A percentile compares a stretch with the other conserved stretches of the same genome.
phyloP scores from a whole-genome alignment of 2,888 invertebrate genomes.

The Eucera pruinosa region DNA sequence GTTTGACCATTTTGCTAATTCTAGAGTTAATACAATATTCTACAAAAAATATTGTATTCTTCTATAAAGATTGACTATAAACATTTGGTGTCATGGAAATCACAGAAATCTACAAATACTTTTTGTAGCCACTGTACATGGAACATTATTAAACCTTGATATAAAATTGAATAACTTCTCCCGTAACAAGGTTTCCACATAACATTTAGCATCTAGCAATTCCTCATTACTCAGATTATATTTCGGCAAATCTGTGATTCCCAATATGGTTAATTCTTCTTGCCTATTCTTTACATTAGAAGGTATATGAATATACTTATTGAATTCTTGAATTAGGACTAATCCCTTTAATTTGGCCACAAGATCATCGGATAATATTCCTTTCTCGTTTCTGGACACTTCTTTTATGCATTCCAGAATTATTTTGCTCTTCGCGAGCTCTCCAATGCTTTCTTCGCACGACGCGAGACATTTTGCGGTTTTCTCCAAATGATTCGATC shows the following conservation, averaged over 20 bases:
- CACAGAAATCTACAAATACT: too few species aligned
- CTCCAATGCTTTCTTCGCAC: slow-evolving; percentile 72
- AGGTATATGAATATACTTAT: slow-evolving; percentile 75
- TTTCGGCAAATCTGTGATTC: slow-evolving; percentile 75
- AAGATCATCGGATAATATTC: slow-evolving; percentile 53
- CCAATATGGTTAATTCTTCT: slow-evolving; percentile 73
- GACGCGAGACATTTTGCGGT: slow-evolving; percentile 59
- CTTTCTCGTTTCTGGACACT: slow-evolving; percentile 54
- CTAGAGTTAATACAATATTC: too few species aligned
- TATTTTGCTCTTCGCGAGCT: slow-evolving; percentile 71
- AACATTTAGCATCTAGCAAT: slow-evolving; percentile 75
- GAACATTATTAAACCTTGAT: slow-evolving; percentile 63
- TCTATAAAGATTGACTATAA: too few species aligned
- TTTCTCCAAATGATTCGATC: slow-evolving; percentile 56
- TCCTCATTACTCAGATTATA: slow-evolving; percentile 80
- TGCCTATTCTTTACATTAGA: slow-evolving; percentile 61
- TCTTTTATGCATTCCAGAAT: slow-evolving; percentile 74
- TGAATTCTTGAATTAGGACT: slow-evolving; percentile 68
- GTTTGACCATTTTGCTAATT: too few species aligned
- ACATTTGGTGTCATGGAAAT: too few species aligned
- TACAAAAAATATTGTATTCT: too few species aligned
- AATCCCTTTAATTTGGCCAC: slow-evolving; percentile 72
- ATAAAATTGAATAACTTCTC: slow-evolving; percentile 76
- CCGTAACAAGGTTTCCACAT: slow-evolving; percentile 75
- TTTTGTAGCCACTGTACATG: too few species aligned